These are phyloP conservation scores for Volucella inanis DNA, from an alignment of 2,888 invertebrate genomes.

Conservation along the genomic window DNA sequence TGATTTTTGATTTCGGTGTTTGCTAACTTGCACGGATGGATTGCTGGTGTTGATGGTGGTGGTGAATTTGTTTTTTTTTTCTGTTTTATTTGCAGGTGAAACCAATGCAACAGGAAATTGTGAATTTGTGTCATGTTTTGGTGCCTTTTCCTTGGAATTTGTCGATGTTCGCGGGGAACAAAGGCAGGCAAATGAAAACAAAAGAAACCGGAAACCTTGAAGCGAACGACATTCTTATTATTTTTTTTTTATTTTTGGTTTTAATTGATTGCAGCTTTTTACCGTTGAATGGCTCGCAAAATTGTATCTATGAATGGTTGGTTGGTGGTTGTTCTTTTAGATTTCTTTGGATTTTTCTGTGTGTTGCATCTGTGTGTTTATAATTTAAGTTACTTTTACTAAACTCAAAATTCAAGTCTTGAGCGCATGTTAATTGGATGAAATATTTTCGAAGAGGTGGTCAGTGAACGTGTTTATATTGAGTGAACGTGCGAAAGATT, in stretches of 20 bases:
- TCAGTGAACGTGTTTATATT: too few species aligned
- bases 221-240: constrained; percentile 39
- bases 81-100: constrained; percentile 13
- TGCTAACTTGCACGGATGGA: constrained; percentile 5
- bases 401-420: too few species aligned
- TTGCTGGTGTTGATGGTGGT: neutral
- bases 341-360: neutral
- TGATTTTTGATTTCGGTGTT: neutral
- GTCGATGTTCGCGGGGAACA: constrained; percentile 16
- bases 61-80: too few species aligned
- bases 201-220: constrained; percentile 47
- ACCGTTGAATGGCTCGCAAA: neutral
- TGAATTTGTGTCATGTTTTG: constrained; percentile 46
- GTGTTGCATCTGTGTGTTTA: too few species aligned
- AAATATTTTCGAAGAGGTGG: too few species aligned
- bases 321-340: neutral
- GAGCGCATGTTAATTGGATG: too few species aligned
- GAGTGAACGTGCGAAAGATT: too few species aligned
- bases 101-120: constrained; percentile 62
- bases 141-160: constrained; percentile 30
- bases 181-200: constrained; percentile 5
- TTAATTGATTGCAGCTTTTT: neutral
- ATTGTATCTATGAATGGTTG: constrained; percentile 31
- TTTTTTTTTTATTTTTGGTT: constrained; percentile 41
- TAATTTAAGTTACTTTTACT: too few species aligned